Percentiles rank a stretch among this genome's conserved stretches.
Conservation (phyloP, 2,888 invertebrate species). For the Adelognathus sp. region DNA sequence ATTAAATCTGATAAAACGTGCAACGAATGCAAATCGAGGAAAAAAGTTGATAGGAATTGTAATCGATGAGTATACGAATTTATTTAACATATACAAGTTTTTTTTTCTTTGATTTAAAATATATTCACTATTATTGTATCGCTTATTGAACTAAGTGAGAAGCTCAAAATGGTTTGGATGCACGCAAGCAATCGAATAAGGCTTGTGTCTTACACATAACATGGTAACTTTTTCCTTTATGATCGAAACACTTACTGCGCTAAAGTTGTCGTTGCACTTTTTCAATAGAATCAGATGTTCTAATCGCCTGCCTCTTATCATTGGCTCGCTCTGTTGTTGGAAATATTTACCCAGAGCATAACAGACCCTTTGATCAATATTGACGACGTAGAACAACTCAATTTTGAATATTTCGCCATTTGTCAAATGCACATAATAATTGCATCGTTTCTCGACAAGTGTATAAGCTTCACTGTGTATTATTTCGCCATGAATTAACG, state of each 20-base stretch:
- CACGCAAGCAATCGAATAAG: constrained; percentile 6
- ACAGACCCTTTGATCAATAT: background rate
- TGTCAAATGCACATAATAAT: constrained; percentile 26
- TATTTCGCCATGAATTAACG: background rate
- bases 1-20: too few relatives aligned
- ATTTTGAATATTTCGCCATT: constrained; percentile 17
- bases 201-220: background rate
- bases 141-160: background rate
- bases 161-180: constrained; percentile 33
- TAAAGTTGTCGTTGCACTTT: background rate
- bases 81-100: too few relatives aligned
- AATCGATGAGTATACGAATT: too few relatives aligned
- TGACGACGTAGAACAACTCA: constrained; percentile 19
- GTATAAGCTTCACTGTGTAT: background rate
- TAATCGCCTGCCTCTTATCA: background rate
- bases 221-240: constrained; percentile 34
- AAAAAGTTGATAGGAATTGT: too few relatives aligned
- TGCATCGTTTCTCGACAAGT: constrained; percentile 32
- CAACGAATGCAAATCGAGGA: too few relatives aligned
- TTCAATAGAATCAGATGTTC: background rate
- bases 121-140: too few relatives aligned
- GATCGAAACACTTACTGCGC: background rate
- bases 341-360: background rate
- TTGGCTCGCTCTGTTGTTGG: constrained; percentile 24
- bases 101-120: too few relatives aligned